Percentiles rank a stretch among this genome's conserved stretches.
Conservation (phyloP, 1,140 invertebrate genomes). For the Trichonephila clavata region DNA sequence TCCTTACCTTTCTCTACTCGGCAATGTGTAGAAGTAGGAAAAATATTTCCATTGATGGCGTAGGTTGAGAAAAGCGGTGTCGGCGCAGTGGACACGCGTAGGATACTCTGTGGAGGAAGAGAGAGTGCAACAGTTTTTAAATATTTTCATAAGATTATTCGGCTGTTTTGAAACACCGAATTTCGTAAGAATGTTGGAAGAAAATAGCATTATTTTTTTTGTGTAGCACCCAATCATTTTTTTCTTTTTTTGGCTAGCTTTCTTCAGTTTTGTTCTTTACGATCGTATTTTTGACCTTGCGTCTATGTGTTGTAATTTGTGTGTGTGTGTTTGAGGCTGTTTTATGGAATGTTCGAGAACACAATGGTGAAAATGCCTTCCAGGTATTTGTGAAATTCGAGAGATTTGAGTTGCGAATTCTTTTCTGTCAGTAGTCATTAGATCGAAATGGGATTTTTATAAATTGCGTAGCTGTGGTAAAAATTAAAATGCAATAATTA, state of each 20-base stretch:
- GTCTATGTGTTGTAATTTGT: not conserved
- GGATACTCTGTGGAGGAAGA: conserved; percentile 19
- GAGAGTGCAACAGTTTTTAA: conserved; percentile 29
- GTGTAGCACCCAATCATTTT: not conserved
- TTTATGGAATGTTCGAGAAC: not conserved
- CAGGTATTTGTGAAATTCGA: not conserved
- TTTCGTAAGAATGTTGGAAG: not conserved
- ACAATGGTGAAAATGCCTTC: not conserved
- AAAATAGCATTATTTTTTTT: not conserved
- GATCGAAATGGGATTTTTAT: too few species aligned
- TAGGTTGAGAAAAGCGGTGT: not conserved
- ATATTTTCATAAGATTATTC: conserved; percentile 34
- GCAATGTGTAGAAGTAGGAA: not conserved
- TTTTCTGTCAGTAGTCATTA: too few species aligned
- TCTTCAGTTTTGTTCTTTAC: not conserved
- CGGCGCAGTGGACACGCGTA: conserved; percentile 17
- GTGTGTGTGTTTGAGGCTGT: not conserved
- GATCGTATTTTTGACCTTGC: conserved; percentile 34
- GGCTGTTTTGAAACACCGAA: not conserved
- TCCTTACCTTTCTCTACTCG: not conserved
- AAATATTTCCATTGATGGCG: conserved; percentile 13
- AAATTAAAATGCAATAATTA: too few species aligned
- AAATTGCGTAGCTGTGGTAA: too few species aligned
- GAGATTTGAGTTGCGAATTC: too few species aligned
- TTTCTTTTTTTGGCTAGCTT: not conserved